These are phyloP conservation scores for Bovichtus variegatus DNA, from an alignment of 2,797 vertebrate species.

Conservation along the genomic window DNA sequence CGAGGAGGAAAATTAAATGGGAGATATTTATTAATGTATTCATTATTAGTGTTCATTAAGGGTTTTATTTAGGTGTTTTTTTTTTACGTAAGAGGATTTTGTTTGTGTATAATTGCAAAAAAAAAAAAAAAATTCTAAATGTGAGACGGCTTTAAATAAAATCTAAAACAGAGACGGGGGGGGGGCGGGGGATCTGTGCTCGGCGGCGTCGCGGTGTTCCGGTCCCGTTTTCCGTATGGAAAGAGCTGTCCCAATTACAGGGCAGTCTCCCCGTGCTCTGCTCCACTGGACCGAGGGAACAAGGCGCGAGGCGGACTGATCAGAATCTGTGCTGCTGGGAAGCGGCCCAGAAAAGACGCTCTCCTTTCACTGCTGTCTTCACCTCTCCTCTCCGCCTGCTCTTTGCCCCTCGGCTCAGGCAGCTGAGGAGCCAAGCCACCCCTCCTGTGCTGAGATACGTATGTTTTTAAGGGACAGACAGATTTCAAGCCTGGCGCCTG, in stretches of 20 bases:
- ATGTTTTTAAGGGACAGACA: constrained; percentile 73
- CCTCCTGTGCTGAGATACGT: constrained; percentile 63
- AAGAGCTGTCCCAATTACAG: constrained; percentile 73
- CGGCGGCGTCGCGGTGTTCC: constrained; percentile 9
- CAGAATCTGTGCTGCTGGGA: constrained; percentile 72
- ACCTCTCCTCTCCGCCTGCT: constrained; percentile 52
- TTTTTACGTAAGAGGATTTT: constrained; percentile 44
- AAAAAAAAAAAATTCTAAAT: too few species aligned
- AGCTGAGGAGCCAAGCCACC: constrained; percentile 52
- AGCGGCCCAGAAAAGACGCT: constrained; percentile 45
- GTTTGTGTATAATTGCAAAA: constrained; percentile 34
- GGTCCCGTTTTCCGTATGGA: constrained; percentile 50
- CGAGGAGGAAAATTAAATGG: neutral
- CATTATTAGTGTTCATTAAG: constrained; percentile 37
- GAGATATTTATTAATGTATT: constrained; percentile 29
- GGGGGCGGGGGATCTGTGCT: constrained; percentile 10
- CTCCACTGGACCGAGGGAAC: constrained; percentile 74
- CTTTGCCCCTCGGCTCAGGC: constrained; percentile 63
- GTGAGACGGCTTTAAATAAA: constrained; percentile 21
- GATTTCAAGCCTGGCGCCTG: constrained; percentile 76
- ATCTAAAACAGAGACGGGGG: neutral
- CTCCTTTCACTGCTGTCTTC: constrained; percentile 25
- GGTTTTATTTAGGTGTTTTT: constrained; percentile 30
- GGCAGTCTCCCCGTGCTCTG: constrained; percentile 61
- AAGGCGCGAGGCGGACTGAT: constrained; percentile 55